These are phyloP conservation scores for Uromys caudimaculatus DNA, from an alignment of 2,797 vertebrate species.

Conservation along the genomic window DNA sequence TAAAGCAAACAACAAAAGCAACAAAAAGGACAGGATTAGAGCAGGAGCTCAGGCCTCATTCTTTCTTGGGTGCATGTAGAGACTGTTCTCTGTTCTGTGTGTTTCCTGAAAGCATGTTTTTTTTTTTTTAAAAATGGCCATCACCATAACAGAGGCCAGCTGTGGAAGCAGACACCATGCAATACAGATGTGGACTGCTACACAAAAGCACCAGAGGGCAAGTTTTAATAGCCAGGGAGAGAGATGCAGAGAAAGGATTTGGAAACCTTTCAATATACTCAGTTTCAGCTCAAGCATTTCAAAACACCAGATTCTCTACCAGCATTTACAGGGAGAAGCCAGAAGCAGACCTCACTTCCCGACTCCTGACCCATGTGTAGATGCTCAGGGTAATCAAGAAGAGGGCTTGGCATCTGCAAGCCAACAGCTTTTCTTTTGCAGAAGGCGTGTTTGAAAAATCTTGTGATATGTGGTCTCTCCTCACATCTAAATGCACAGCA, in stretches of 20 bases:
- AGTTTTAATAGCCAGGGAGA: slow-evolving; percentile 50
- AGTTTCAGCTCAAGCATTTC: slow-evolving; percentile 1
- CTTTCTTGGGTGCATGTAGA: slow-evolving; percentile 22
- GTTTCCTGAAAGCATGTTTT: slow-evolving; percentile 60
- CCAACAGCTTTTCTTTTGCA: slow-evolving; percentile 33
- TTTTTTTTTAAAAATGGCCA: background rate
- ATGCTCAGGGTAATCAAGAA: background rate
- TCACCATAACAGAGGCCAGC: slow-evolving; percentile 56
- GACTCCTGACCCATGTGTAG: background rate
- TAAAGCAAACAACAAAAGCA: background rate
- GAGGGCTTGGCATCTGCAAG: background rate
- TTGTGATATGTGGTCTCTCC: background rate
- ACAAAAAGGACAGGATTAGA: background rate
- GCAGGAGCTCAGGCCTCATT: background rate
- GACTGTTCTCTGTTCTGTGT: slow-evolving; percentile 40
- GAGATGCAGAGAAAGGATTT: background rate
- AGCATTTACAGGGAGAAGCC: background rate
- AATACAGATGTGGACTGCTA: slow-evolving; percentile 66
- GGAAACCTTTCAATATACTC: slow-evolving; percentile 43
- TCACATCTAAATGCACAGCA: slow-evolving; percentile 69
- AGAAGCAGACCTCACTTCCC: background rate
- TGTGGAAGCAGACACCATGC: slow-evolving; percentile 37
- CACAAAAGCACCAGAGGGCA: background rate
- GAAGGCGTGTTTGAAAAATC: background rate
- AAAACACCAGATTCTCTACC: background rate